Evolutionary conservation across 2,113 vertebrate species (phyloP), one percentile per base, ranked within the genome.

Genomic region (Phrynosoma blainvillii): DNA sequence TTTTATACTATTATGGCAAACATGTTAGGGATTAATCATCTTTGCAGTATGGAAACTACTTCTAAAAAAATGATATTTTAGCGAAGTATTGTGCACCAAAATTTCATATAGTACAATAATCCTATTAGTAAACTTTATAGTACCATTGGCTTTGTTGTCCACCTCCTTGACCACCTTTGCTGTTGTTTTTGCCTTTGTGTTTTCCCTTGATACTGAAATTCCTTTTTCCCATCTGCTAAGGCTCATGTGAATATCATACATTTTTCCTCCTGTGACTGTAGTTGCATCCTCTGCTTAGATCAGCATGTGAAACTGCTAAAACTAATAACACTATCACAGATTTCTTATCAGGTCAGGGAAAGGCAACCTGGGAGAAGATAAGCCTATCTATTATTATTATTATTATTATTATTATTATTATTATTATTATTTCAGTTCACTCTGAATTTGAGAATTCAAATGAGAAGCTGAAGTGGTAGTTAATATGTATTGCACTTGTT

Each of bases 41-140:
- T 90, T 80, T 92, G 52, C 32, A 32, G 87, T 79, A 79, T n/a
- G 52, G 13, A 79, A 52, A 54, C 25, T 75, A 71, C 87, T 89
- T 88, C 92, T 92, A n/a, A 42, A 85, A 32, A 32, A 54, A n/a
- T n/a, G n/a, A n/a, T 78, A 81, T 77, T 75, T 82, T 76, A 76
- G 70, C 81, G 86, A 47, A 92, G 78, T 56, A 42, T 30, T 36
- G 23, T 23, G 70, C 85, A 25, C 47, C 82, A 16, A 92, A 94
- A 92, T 92, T 86, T 59, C 30, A 93, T 92, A 92, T 93, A 14
- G 79, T 84, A 10, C 79, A 32, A 21, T 93, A 93, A 92, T 91
- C 81, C 88, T 88, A 85, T 91, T 90, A 87, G 90, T 92, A 91
- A 92, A 88, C 92, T 92, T 93, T 90, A n/a, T 12, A 84, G 14